Evolutionary conservation across 1,140 invertebrate genomes (phyloP), one percentile per base, ranked within the genome.

Genomic region (Acromyrmex heyeri): DNA sequence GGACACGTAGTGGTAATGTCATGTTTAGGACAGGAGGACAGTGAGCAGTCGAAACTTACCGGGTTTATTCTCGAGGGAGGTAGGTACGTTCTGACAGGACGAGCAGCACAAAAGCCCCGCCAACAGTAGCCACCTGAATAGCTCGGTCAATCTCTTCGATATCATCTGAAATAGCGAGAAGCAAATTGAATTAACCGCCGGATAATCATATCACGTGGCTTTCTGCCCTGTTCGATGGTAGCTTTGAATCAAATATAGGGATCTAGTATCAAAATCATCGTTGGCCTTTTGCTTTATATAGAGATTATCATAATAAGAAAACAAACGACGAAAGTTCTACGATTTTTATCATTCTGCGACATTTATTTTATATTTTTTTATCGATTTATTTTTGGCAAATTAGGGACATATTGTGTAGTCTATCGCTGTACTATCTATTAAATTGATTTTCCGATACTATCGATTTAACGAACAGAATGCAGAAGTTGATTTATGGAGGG

Each of bases 131-230:
- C 86, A 91, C 69, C 70, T 85, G 30, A 30, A 73, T 10, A 89
- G 72, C 65, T 65, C 62, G 61, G 67, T 65, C 86, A 78, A 61
- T 91, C 69, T 76, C n/a, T 61, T 73, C 27, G 50, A 34, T 72
- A 88, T 89, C 70, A 59, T 92, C 91, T 92, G 91, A 61, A 92
- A 92, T 78, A 90, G 61, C n/a, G 55, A 65, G 75, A 73, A 48
- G 44, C 16, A 59, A 81, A 86, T 72, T 65, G 12, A 70, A 81
- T 87, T 81, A 30, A 21, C 18, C 59, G 38, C 38, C 55, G 12
- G 24, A 61, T 83, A 83, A 83, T 62, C n/a, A 55, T 34, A 83
- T 83, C 55, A 38, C 67, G 53, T 38, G 38, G 12, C 38, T 50
- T 30, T 61, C 79, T 48, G 67, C 30, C 30, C 7, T 12, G 65